These are phyloP conservation scores for Heliconius sara DNA, from an alignment of 2,888 invertebrate species.

Conservation along the genomic window DNA sequence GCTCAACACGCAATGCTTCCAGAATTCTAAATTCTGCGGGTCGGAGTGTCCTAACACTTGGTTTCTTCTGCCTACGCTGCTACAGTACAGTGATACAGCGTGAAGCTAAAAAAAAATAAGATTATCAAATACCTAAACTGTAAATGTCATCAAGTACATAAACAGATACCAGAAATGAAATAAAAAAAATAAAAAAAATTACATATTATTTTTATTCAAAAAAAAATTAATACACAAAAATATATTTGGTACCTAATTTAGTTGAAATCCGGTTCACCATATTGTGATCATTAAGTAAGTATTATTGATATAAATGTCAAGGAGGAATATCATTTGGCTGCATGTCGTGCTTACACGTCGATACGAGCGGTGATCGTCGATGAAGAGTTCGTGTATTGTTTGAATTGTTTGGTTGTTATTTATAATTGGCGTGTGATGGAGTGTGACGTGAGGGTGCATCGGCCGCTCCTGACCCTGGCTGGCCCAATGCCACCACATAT, in stretches of 20 bases:
- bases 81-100: no score
- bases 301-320: conserved; percentile 32
- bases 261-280: conserved; percentile 23
- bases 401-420: conserved; percentile 44
- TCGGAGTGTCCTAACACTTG: no score
- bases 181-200: neutral
- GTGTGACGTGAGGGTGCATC: conserved; percentile 72
- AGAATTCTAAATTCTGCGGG: no score
- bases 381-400: conserved; percentile 45
- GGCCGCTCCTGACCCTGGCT: conserved; percentile 83
- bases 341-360: conserved; percentile 19
- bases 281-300: conserved; percentile 9
- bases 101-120: no score
- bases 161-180: neutral
- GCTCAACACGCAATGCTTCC: no score
- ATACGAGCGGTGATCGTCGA: conserved; percentile 34
- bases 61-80: no score
- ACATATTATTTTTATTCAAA: neutral
- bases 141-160: no score
- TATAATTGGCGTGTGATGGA: conserved; percentile 53
- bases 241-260: neutral
- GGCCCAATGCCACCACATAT: conserved; percentile 81
- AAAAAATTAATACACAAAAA: neutral
- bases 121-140: no score
- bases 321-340: conserved; percentile 16